Evolutionary conservation across 2,888 invertebrate genomes (phyloP).

Genomic region (Dromius quadrimaculatus): DNA sequence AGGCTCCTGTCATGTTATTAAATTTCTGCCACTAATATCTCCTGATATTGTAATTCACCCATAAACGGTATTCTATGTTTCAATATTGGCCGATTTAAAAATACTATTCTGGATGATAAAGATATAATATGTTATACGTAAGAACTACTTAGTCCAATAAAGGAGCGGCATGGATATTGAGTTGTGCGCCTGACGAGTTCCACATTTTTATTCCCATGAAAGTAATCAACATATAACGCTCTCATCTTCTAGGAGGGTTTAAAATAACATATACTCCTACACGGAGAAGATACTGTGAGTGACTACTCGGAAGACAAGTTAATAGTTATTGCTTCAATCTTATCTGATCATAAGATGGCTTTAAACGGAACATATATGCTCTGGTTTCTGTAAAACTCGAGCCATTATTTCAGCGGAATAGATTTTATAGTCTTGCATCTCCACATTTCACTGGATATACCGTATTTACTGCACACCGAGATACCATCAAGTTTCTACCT

Average conservation of each 20-base stretch:
- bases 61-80: no score
- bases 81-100: no score
- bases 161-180: no score
- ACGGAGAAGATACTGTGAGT: constrained; percentile 15
- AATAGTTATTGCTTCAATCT: constrained; percentile 50
- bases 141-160: no score
- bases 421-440: constrained; percentile 43
- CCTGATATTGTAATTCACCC: neutral
- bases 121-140: no score
- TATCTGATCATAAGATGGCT: constrained; percentile 48
- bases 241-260: no score
- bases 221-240: no score
- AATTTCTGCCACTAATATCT: constrained; percentile 26
- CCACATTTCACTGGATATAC: constrained; percentile 36
- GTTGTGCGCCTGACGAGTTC: no score
- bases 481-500: constrained; percentile 5
- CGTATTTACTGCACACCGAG: constrained; percentile 17
- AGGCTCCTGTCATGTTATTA: constrained; percentile 8
- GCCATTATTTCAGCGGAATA: constrained; percentile 41
- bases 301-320: constrained; percentile 42
- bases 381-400: constrained; percentile 34
- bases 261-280: no score
- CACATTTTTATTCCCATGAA: no score
- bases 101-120: no score
- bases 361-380: constrained; percentile 41